phyloP scores from a whole-genome alignment of 1,140 invertebrate genomes.

The Anoplophora glabripennis region DNA sequence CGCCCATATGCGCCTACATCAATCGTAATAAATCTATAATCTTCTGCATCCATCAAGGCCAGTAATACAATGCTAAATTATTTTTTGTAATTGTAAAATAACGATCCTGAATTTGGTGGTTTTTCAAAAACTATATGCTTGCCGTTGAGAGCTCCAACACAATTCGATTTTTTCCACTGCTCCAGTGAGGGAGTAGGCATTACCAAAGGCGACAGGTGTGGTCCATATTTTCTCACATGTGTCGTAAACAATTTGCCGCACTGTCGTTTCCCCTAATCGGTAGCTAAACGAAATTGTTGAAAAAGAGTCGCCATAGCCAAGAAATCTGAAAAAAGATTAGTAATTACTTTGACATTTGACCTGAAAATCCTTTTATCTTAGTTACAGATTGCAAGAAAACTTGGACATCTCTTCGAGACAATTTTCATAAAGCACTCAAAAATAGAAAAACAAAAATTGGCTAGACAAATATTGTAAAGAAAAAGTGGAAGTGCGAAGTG shows the following conservation, averaged over 20 bases:
- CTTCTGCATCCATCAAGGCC: conserved; percentile 50
- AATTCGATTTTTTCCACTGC: neutral
- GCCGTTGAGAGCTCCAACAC: conserved; percentile 33
- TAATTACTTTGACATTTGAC: neutral
- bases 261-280: conserved; percentile 22
- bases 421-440: neutral
- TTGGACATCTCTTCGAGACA: neutral
- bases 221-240: conserved; percentile 25
- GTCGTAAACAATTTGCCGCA: conserved; percentile 18
- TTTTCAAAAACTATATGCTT: conserved; percentile 35
- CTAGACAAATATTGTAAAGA: neutral
- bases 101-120: conserved; percentile 41
- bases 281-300: conserved; percentile 38
- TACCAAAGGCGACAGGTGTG: conserved; percentile 20
- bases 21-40: conserved; percentile 49
- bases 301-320: conserved; percentile 4
- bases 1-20: conserved; percentile 50
- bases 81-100: conserved; percentile 48
- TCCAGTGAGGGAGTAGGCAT: conserved; percentile 17
- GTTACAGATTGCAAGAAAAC: conserved; percentile 4
- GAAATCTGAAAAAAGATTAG: conserved; percentile 1
- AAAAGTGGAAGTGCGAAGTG: conserved; percentile 2
- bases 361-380: neutral
- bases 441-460: neutral
- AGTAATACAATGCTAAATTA: conserved; percentile 50